A percentile compares a stretch with the other conserved stretches of the same genome.
Evolutionary conservation across 2,888 invertebrate species (phyloP).

Genomic region (Drosophila imparisetae): DNA sequence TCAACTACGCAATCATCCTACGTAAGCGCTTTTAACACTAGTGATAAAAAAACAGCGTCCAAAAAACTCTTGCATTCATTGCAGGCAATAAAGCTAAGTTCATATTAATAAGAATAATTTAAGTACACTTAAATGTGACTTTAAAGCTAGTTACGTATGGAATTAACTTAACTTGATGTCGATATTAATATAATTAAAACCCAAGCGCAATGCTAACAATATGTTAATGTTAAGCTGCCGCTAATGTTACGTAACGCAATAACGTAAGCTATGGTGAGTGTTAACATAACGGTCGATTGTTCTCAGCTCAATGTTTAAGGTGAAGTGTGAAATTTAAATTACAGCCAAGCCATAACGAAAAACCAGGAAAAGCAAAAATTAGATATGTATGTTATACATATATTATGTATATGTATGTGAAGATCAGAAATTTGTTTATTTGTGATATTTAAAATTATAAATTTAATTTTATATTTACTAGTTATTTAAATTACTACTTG

Average conservation of each 20-base stretch:
- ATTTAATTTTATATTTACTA: not conserved
- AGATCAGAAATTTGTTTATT: not conserved
- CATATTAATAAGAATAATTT: not conserved
- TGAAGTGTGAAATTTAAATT: not conserved
- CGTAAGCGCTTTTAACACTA: not conserved
- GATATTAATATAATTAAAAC: conserved; percentile 13
- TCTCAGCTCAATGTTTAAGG: not conserved
- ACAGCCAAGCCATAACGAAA: not conserved
- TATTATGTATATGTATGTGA: not conserved
- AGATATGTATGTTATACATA: not conserved
- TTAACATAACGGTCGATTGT: not conserved
- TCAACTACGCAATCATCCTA: conserved; percentile 1
- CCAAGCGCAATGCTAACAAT: conserved; percentile 22
- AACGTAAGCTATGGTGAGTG: not conserved
- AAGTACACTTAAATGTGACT: not conserved
- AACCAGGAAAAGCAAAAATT: not conserved
- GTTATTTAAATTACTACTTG: not conserved
- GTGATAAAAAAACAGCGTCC: not conserved
- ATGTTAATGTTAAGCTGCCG: not conserved
- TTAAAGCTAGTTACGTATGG: not conserved
- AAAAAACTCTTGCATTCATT: not conserved
- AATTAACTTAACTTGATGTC: not conserved
- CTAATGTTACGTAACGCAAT: not conserved
- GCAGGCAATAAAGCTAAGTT: not conserved
- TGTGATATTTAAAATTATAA: not conserved